Conservation (phyloP, 2,113 vertebrate genomes). For the Zapornia atra region DNA sequence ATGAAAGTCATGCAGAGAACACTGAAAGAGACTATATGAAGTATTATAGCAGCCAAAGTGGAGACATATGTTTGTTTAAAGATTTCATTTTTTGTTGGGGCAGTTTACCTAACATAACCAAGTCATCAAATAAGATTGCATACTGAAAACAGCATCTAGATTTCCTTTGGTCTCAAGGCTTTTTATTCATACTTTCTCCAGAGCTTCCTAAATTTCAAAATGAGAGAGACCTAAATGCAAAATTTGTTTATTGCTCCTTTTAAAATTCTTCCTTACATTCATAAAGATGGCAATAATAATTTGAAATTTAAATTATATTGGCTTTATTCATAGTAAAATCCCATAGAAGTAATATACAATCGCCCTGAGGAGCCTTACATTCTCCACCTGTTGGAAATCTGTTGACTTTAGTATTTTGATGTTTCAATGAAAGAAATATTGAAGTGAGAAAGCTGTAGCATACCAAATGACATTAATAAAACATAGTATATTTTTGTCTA, state of each 20-base stretch:
- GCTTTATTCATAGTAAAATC: not conserved
- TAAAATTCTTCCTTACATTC: not conserved
- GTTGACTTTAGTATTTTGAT: not conserved
- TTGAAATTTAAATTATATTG: not conserved
- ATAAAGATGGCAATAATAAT: not conserved
- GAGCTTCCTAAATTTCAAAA: not conserved
- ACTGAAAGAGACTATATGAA: not conserved
- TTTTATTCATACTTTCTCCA: not conserved
- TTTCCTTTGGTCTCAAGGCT: not conserved
- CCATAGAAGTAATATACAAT: not conserved
- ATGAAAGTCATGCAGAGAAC: not conserved
- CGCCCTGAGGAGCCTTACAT: not conserved
- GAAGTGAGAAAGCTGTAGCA: not conserved
- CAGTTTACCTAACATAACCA: not conserved
- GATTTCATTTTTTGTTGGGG: not conserved
- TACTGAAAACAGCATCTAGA: not conserved
- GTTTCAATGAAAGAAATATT: not conserved
- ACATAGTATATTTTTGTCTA: not conserved
- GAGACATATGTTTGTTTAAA: not conserved
- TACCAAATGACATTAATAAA: not conserved
- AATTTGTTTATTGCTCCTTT: not conserved
- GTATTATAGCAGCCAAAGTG: not conserved
- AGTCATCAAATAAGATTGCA: not conserved
- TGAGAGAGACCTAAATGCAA: not conserved
- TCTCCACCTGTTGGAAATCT: not conserved